These are phyloP conservation scores for Enoplosus armatus DNA, from an alignment of 2,797 vertebrate genomes.

Conservation along the genomic window DNA sequence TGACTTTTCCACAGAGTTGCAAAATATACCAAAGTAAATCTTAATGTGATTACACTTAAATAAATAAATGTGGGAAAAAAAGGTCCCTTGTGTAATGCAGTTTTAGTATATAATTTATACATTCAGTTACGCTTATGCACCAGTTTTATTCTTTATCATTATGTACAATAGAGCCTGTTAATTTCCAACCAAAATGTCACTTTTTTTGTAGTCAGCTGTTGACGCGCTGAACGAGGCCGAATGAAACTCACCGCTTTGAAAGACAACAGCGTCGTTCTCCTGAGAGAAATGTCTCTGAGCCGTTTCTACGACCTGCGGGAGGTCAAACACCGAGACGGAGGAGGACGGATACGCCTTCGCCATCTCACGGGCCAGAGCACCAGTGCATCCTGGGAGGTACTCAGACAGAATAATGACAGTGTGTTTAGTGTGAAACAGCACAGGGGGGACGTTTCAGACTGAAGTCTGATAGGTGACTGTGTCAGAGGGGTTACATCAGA, in stretches of 20 bases:
- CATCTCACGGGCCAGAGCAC: conserved; percentile 82
- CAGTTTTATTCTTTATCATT: no score
- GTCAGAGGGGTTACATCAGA: not conserved
- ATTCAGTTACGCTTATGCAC: not conserved
- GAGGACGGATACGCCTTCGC: conserved; percentile 79
- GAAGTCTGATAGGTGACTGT: not conserved
- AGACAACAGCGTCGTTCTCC: conserved; percentile 68
- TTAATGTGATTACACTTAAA: not conserved
- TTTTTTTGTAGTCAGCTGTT: no score
- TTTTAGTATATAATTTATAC: no score
- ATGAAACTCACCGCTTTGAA: conserved; percentile 74
- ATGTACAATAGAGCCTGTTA: not conserved
- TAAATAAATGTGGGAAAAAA: not conserved
- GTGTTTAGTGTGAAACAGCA: not conserved
- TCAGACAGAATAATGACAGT: not conserved
- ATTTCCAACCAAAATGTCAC: not conserved
- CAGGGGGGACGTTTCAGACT: not conserved
- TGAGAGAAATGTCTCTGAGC: conserved; percentile 78
- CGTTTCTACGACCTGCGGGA: conserved; percentile 77
- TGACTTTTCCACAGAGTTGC: no score
- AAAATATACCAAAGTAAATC: not conserved
- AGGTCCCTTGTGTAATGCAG: not conserved
- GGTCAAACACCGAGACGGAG: conserved; percentile 79
- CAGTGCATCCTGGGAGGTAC: conserved; percentile 80
- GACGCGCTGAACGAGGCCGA: not conserved